Evolutionary conservation across 2,888 invertebrate genomes (phyloP).

Genomic region (Cotesia congregata): DNA sequence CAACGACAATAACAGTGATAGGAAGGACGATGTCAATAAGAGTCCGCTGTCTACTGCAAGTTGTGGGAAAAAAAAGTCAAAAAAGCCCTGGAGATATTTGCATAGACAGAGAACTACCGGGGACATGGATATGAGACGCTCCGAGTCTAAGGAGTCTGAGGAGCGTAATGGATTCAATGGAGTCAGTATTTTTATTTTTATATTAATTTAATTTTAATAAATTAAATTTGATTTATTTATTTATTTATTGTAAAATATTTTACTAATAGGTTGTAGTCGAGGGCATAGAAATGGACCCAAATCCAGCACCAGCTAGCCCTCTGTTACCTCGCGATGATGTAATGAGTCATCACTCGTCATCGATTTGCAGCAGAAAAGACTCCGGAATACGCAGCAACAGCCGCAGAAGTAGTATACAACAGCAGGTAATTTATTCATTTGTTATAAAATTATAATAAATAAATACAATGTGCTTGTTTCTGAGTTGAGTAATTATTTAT

Average conservation of each 20-base stretch:
- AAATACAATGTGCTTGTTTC: slow-evolving; percentile 17
- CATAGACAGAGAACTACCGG: slow-evolving; percentile 66
- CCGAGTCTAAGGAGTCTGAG: slow-evolving; percentile 36
- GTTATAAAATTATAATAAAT: not conserved
- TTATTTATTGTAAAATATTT: not conserved
- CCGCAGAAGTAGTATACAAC: slow-evolving; percentile 87
- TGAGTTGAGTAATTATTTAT: slow-evolving; percentile 2
- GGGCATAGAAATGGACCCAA: slow-evolving; percentile 66
- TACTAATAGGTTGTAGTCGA: slow-evolving; percentile 54
- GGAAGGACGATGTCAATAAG: slow-evolving; percentile 73
- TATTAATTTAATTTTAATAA: no score
- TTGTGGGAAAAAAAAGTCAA: slow-evolving; percentile 61
- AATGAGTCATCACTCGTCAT: slow-evolving; percentile 77
- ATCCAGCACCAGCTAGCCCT: slow-evolving; percentile 67
- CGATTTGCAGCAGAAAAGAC: slow-evolving; percentile 88
- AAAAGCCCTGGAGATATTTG: slow-evolving; percentile 65
- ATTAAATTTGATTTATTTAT: not conserved
- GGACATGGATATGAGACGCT: slow-evolving; percentile 61
- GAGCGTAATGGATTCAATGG: slow-evolving; percentile 55
- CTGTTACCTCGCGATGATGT: slow-evolving; percentile 72
- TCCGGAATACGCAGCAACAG: slow-evolving; percentile 90
- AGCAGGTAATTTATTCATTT: slow-evolving; percentile 73
- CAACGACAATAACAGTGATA: slow-evolving; percentile 73
- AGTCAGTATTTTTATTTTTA: slow-evolving; percentile 43
- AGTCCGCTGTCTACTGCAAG: slow-evolving; percentile 77